These are phyloP conservation scores for Embidobia sp. DNA, from an alignment of 2,888 invertebrate genomes.

Conservation along the genomic window DNA sequence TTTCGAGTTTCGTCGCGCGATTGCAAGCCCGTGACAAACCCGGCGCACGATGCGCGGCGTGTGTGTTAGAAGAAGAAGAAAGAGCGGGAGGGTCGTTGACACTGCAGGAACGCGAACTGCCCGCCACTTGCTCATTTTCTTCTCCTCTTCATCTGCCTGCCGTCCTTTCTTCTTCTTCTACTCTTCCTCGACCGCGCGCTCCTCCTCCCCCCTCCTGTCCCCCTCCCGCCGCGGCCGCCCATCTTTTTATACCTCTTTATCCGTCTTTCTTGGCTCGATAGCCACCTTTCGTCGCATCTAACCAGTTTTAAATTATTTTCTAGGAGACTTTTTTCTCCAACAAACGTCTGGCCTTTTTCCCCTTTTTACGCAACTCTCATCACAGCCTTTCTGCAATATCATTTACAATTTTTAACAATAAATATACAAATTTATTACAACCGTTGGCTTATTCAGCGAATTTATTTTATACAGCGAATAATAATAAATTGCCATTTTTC, in stretches of 20 bases:
- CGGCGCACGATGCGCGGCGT: slow-evolving; percentile 23
- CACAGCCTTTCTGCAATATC: too few relatives aligned
- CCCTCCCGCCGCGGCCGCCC: slow-evolving; percentile 6
- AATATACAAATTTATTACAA: too few relatives aligned
- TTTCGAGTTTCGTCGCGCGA: slow-evolving; percentile 56
- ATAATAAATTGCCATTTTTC: too few relatives aligned
- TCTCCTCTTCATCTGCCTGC: slow-evolving; percentile 55
- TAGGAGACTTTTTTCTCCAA: slow-evolving; percentile 21
- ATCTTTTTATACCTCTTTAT: slow-evolving; percentile 52
- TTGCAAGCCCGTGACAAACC: slow-evolving; percentile 50
- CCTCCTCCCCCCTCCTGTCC: slow-evolving; percentile 5
- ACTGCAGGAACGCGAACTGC: slow-evolving; percentile 75
- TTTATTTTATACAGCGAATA: too few relatives aligned
- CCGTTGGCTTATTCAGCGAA: too few relatives aligned
- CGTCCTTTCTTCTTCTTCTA: slow-evolving; percentile 35
- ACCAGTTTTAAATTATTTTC: slow-evolving; percentile 50
- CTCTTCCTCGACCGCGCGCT: slow-evolving; percentile 49
- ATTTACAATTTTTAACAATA: too few relatives aligned
- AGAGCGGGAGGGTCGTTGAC: slow-evolving; percentile 75
- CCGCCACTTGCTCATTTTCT: slow-evolving; percentile 69
- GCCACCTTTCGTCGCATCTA: slow-evolving; percentile 41
- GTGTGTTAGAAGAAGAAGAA: slow-evolving; percentile 42
- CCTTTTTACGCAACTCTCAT: too few relatives aligned
- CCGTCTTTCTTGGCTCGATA: slow-evolving; percentile 43
- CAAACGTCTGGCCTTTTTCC: too few relatives aligned